Percentiles rank a stretch among this genome's conserved stretches.
Evolutionary conservation across 2,113 vertebrate species (phyloP).

Genomic region (Pollachius pollachius): DNA sequence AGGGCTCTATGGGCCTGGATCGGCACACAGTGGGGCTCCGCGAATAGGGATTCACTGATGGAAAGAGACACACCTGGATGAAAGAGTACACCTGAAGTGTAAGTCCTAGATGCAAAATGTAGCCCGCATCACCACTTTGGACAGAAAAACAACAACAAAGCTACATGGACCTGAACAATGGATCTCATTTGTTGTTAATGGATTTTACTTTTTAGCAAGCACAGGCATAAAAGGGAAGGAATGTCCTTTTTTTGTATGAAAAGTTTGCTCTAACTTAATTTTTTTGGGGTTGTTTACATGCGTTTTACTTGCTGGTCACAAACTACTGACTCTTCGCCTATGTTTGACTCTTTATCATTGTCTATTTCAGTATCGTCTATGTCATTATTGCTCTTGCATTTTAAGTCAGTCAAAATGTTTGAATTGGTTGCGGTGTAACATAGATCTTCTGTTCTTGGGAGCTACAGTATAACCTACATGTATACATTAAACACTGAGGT

Average conservation of each 20-base stretch:
- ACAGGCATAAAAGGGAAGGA: slow-evolving; percentile 44
- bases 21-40: no score
- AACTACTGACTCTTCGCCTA: slow-evolving; percentile 67
- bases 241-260: slow-evolving; percentile 62
- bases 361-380: slow-evolving; percentile 32
- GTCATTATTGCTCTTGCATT: slow-evolving; percentile 53
- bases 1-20: no score
- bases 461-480: slow-evolving; percentile 21
- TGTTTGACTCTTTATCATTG: slow-evolving; percentile 50
- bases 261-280: slow-evolving; percentile 67
- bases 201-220: slow-evolving; percentile 42
- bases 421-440: slow-evolving; percentile 42
- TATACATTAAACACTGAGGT: slow-evolving; percentile 27
- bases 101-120: slow-evolving; percentile 13
- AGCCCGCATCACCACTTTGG: slow-evolving; percentile 14
- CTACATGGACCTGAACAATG: slow-evolving; percentile 21
- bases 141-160: slow-evolving; percentile 1
- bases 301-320: slow-evolving; percentile 63
- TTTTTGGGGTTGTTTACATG: slow-evolving; percentile 56
- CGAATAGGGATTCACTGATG: no score
- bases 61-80: no score
- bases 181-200: slow-evolving; percentile 7
- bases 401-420: slow-evolving; percentile 24
- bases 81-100: no score
- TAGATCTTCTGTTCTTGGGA: slow-evolving; percentile 28